Conservation (phyloP, 2,113 vertebrate species). For the Chaetodon trifascialis region DNA sequence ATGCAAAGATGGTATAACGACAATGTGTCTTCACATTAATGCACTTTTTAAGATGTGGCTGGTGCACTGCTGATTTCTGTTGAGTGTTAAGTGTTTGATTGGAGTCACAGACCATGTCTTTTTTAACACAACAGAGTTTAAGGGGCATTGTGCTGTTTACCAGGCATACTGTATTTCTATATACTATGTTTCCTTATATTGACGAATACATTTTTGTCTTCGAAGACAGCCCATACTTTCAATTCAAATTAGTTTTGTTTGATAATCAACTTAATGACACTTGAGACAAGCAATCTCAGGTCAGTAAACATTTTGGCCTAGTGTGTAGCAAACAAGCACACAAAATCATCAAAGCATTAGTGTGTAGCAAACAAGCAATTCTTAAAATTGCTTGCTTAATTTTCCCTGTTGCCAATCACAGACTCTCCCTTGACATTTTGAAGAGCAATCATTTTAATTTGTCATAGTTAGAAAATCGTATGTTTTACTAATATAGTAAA, state of each 20-base stretch:
- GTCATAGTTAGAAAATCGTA: not conserved
- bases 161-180: not conserved
- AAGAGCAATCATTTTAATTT: not conserved
- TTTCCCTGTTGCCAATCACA: no score
- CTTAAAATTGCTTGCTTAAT: not conserved
- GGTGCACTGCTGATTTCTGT: not conserved
- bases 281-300: not conserved
- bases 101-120: not conserved
- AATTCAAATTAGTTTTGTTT: not conserved
- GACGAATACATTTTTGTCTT: not conserved
- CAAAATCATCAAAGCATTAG: no score
- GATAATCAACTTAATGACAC: not conserved
- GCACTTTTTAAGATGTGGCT: conserved; percentile 3
- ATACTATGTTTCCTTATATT: not conserved
- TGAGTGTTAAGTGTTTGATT: conserved; percentile 5
- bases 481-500: not conserved
- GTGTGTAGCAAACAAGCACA: no score
- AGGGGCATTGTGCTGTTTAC: not conserved
- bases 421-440: not conserved
- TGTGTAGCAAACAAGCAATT: not conserved
- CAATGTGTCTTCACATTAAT: conserved; percentile 27
- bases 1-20: conserved; percentile 33
- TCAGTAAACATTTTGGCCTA: not conserved
- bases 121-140: not conserved
- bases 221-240: not conserved